Evolutionary conservation across 1,140 invertebrate species (phyloP).

Genomic region (Drosophila parabipectinata): DNA sequence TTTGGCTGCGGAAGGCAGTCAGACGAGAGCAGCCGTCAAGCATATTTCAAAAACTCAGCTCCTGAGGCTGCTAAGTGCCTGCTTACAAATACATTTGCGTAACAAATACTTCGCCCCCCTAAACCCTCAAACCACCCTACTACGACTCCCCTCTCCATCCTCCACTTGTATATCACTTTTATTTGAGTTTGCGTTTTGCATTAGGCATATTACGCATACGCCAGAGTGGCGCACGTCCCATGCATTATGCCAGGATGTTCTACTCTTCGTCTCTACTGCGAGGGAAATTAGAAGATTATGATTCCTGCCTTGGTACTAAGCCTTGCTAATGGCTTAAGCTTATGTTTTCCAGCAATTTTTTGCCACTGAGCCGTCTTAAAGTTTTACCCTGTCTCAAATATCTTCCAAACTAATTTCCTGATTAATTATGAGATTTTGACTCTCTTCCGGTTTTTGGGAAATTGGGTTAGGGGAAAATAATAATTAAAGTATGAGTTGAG

Average conservation of each 20-base stretch:
- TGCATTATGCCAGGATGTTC: constrained; percentile 34
- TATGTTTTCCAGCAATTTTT: constrained; percentile 42
- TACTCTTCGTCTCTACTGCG: not conserved
- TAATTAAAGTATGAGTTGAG: not conserved
- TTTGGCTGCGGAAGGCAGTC: constrained; percentile 54
- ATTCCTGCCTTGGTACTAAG: constrained; percentile 64
- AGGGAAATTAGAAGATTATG: constrained; percentile 73
- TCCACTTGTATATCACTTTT: constrained; percentile 69
- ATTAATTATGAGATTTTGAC: constrained; percentile 17
- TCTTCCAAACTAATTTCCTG: constrained; percentile 42
- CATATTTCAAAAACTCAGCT: constrained; percentile 78
- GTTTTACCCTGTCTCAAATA: constrained; percentile 6
- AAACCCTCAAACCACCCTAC: not conserved
- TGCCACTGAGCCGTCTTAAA: constrained; percentile 13
- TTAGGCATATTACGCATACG: constrained; percentile 79
- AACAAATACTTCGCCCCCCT: constrained; percentile 35
- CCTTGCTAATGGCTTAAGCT: constrained; percentile 70
- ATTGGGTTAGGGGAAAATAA: constrained; percentile 1
- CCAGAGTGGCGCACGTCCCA: constrained; percentile 48
- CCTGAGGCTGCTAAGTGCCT: constrained; percentile 78
- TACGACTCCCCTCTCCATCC: not conserved
- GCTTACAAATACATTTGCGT: constrained; percentile 79
- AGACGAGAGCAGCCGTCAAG: constrained; percentile 61
- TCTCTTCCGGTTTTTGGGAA: constrained; percentile 14
- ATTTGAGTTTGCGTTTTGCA: constrained; percentile 80